A percentile compares a stretch with the other conserved stretches of the same genome.
phyloP scores from a whole-genome alignment of 2,113 vertebrate species.

The rat (Rattus norvegicus) region GRCr8 NC_086028.1:102283501-102284000 shows the following conservation, averaged over 20 bases:
- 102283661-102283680: not conserved
- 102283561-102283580: slow-evolving; percentile 18
- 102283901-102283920: not conserved
- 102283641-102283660: slow-evolving; percentile 18
- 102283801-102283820: not conserved
- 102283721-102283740: not conserved
- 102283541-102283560: not conserved
- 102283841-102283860: not conserved
- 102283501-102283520: not conserved
- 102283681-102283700: not conserved
- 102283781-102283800: not conserved
- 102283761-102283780: not conserved
- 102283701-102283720: not conserved
- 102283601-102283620: not conserved
- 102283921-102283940: too few relatives aligned
- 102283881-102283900: not conserved
- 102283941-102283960: not conserved
- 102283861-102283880: not conserved
- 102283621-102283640: not conserved
- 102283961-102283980: not conserved
- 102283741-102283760: not conserved
- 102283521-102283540: not conserved
- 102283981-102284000: not conserved
- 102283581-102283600: not conserved
- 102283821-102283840: not conserved